Evolutionary conservation across 2,888 invertebrate genomes (phyloP).

Genomic region (Exephanes ischioxanthus): DNA sequence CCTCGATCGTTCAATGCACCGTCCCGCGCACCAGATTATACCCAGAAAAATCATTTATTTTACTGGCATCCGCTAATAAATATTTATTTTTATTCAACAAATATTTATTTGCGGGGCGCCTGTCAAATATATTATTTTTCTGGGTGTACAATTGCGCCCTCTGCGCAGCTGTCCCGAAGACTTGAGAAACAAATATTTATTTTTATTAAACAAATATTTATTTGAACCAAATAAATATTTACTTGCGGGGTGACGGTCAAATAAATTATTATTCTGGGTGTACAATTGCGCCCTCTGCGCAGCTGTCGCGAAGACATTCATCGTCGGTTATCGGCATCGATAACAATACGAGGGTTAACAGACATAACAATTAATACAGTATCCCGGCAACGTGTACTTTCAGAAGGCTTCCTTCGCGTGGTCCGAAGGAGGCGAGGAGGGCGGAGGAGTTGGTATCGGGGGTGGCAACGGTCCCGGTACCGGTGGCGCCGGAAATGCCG

Average conservation of each 20-base stretch:
- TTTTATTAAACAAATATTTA: no score
- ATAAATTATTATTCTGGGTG: no score
- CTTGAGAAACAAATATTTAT: no score
- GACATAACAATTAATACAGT: constrained; percentile 72
- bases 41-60: background rate
- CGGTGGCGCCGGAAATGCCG: constrained; percentile 84
- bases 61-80: no score
- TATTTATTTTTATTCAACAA: no score
- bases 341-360: constrained; percentile 9
- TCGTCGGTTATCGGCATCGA: background rate
- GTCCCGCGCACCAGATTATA: constrained; percentile 19
- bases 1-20: constrained; percentile 38
- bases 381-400: constrained; percentile 75
- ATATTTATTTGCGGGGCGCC: no score
- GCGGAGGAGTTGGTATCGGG: constrained; percentile 85
- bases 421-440: constrained; percentile 86
- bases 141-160: no score
- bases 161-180: no score
- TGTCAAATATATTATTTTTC: no score
- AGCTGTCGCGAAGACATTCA: background rate
- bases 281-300: background rate
- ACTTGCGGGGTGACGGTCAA: no score
- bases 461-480: constrained; percentile 86
- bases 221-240: no score
- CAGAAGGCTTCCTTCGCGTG: constrained; percentile 86